phyloP scores from a whole-genome alignment of 1,140 invertebrate species.

The Pachypsylla venusta region DNA sequence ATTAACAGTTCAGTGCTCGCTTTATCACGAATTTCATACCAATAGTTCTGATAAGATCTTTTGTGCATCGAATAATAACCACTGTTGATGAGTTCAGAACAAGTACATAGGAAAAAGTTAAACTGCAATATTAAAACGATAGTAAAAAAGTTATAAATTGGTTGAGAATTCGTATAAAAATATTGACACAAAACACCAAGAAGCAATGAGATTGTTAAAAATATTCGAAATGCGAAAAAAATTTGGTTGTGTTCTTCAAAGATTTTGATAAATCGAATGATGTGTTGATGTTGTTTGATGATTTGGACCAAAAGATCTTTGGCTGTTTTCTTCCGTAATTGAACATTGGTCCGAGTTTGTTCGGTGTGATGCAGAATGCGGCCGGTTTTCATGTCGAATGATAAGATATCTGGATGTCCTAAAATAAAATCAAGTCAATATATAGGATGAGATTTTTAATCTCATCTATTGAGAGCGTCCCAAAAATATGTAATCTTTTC shows the following conservation, averaged over 20 bases:
- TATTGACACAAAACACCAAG: background rate
- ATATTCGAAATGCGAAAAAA: background rate
- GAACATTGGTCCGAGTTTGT: background rate
- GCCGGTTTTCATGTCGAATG: background rate
- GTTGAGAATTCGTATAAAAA: background rate
- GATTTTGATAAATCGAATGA: background rate
- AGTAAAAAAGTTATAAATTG: background rate
- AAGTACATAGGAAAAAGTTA: slow-evolving; percentile 5
- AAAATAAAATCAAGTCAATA: too few species aligned
- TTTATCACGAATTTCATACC: background rate
- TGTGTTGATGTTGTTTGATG: slow-evolving; percentile 2
- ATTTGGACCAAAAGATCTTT: background rate
- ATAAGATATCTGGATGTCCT: background rate
- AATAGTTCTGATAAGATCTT: background rate
- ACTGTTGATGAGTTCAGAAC: background rate
- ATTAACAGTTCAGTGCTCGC: background rate
- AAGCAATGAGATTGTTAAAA: background rate
- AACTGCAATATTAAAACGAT: background rate
- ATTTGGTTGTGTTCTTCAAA: background rate
- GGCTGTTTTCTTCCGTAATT: background rate
- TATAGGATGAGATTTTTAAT: too few species aligned
- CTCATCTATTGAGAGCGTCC: too few species aligned
- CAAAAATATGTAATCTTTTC: too few species aligned
- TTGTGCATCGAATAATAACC: background rate
- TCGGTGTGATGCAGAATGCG: background rate